Percentiles rank a stretch among this genome's conserved stretches.
These are phyloP conservation scores for Drosophila ananassae DNA, from an alignment of 1,140 invertebrate genomes.

Conservation along the genomic window DNA sequence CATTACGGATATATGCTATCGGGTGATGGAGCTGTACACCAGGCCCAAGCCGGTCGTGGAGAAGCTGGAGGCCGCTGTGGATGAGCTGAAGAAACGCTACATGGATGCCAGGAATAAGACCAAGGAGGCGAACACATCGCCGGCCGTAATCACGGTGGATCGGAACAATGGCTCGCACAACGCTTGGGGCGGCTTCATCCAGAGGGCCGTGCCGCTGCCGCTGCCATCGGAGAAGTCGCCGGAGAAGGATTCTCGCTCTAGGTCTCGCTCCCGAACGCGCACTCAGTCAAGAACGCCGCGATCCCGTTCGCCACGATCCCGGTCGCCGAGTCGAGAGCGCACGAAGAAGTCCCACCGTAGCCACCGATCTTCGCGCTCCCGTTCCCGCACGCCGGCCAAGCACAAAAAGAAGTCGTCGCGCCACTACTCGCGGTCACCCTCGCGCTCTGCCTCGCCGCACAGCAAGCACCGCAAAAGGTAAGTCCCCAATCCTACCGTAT, in stretches of 20 bases:
- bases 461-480: conserved; percentile 81
- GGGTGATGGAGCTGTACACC: conserved; percentile 93
- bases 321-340: conserved; percentile 76
- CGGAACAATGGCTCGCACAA: conserved; percentile 86
- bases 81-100: conserved; percentile 90
- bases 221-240: conserved; percentile 73
- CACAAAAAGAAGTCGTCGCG: conserved; percentile 78
- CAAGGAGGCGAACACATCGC: conserved; percentile 86
- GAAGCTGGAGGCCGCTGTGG: conserved; percentile 90
- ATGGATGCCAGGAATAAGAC: conserved; percentile 90
- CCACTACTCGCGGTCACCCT: conserved; percentile 77
- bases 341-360: conserved; percentile 83
- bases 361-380: conserved; percentile 84
- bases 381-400: conserved; percentile 77
- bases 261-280: conserved; percentile 80
- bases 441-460: conserved; percentile 79
- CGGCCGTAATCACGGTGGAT: conserved; percentile 85
- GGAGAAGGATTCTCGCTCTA: conserved; percentile 73
- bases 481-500: background rate
- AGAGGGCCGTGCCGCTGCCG: conserved; percentile 71
- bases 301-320: conserved; percentile 62
- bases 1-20: conserved; percentile 93
- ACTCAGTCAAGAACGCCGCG: conserved; percentile 82
- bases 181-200: conserved; percentile 88
- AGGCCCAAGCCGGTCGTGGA: conserved; percentile 91